These are phyloP conservation scores for Galaxea fascicularis DNA, from an alignment of 92 coral and sea anemone species.

Conservation along the genomic window DNA sequence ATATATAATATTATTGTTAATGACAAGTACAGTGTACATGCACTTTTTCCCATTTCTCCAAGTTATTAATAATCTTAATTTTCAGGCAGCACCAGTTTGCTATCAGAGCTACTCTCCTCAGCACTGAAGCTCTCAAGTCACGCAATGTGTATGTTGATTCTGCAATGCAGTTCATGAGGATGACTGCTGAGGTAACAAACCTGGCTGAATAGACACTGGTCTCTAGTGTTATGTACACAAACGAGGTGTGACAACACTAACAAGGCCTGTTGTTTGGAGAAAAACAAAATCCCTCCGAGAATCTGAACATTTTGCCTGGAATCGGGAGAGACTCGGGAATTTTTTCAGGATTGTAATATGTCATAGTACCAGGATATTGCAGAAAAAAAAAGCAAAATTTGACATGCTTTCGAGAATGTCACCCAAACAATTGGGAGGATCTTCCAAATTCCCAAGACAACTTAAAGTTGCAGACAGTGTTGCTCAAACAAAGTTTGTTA, in stretches of 20 bases:
- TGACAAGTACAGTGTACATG: neutral
- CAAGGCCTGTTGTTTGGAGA: neutral
- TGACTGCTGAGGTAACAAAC: constrained; percentile 89
- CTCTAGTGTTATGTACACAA: neutral
- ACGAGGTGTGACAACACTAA: neutral
- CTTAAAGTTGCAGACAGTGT: no score
- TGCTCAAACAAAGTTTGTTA: no score
- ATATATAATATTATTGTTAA: no score
- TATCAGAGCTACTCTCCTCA: constrained; percentile 89
- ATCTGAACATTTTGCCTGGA: no score
- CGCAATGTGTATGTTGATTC: constrained; percentile 84
- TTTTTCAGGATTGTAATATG: no score
- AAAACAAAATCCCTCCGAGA: no score
- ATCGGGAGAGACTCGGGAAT: no score
- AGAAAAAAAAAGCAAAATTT: no score
- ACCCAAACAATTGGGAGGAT: no score
- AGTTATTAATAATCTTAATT: neutral
- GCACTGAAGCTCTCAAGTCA: constrained; percentile 91
- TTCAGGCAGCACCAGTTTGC: constrained; percentile 95
- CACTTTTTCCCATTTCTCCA: neutral
- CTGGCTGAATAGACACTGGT: neutral
- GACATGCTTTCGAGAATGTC: no score
- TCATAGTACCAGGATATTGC: no score
- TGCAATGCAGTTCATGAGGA: constrained; percentile 95
- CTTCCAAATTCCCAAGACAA: no score